Base-by-base conservation (phyloP, 2,797 vertebrate genomes). In the Heteromormyrus szaboi region DNA sequence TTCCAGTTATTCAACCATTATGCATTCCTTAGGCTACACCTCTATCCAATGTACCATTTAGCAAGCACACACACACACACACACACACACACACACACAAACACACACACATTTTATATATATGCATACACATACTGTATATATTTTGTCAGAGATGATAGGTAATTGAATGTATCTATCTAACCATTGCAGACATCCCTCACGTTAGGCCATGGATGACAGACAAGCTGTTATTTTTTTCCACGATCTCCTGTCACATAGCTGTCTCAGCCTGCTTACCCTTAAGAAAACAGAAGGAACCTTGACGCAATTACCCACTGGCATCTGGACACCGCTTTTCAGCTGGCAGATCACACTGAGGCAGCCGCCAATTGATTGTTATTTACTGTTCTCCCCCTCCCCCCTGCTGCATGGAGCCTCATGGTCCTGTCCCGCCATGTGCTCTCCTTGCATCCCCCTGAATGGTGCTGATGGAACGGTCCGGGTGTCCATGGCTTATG, bases 251-350 rank as follows among this genome's bases (percentile, higher is more conserved):
- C 79, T 48, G 54, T 62, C 56, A 33, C 83, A 37, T 19, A 14
- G 81, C 83, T 72, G 56, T 85, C 56, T 50, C 81, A 89, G 84
- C 29, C 88, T 14, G 84, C 29, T 50, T n/a, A 62, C 89, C 91
- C 90, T 83, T 56, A 54, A 87, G 37, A 89, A 90, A 87, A 91
- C 65, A 91, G 87, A 89, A 92, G 89, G 89, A 88, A 90, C 91
- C 65, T 89, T 88, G 88, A 90, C 87, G 89, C 81, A 90, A 93
- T 93, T 91, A 81, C 59, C 89, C 72, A 33, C 68, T 89, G 90
- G 91, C 91, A 92, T 91, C 90, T 92, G 92, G 90, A 85, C 88
- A 84, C 51, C 12, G 25, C 54, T 50, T 83, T 50, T 89, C 53
- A 65, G 86, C 19, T 59, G 65, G 88, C 50, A 72, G 65, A 87